A percentile compares a stretch with the other conserved stretches of the same genome.
These are phyloP conservation scores for Pseudomyrmex dendroicus DNA, from an alignment of 1,140 invertebrate species.

Conservation along the genomic window DNA sequence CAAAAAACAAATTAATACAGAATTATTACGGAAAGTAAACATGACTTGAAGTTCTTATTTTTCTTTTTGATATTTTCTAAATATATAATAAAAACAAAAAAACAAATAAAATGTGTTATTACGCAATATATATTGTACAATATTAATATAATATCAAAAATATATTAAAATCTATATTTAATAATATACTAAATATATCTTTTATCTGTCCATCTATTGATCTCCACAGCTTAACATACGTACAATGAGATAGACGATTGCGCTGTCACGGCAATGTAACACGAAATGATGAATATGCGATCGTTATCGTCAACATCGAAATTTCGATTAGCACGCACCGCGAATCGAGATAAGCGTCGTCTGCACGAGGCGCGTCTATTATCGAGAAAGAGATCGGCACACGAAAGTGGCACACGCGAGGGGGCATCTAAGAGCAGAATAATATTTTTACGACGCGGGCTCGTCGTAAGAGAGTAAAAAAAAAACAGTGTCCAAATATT, in stretches of 20 bases:
- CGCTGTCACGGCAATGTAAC: neutral
- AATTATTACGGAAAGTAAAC: neutral
- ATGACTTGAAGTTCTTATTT: no score
- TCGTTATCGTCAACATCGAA: conserved; percentile 4
- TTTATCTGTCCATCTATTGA: no score
- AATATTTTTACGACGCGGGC: conserved; percentile 37
- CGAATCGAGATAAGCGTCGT: conserved; percentile 12
- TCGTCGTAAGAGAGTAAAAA: neutral
- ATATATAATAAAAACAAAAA: no score
- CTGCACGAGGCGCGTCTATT: neutral
- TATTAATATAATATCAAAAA: no score
- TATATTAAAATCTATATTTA: no score
- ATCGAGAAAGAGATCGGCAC: neutral
- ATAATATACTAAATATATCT: no score
- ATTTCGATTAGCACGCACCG: conserved; percentile 3
- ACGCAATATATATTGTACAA: no score
- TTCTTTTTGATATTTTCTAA: no score
- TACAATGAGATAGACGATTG: neutral
- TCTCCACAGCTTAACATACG: no score
- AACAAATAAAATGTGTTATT: no score
- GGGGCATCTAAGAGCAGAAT: conserved; percentile 28
- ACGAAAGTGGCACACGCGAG: neutral
- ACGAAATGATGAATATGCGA: neutral
- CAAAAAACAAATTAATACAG: neutral
- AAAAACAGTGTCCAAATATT: conserved; percentile 40